These are phyloP conservation scores for Mesocricetus auratus DNA, from an alignment of 2,113 vertebrate species.

Conservation along the genomic window DNA sequence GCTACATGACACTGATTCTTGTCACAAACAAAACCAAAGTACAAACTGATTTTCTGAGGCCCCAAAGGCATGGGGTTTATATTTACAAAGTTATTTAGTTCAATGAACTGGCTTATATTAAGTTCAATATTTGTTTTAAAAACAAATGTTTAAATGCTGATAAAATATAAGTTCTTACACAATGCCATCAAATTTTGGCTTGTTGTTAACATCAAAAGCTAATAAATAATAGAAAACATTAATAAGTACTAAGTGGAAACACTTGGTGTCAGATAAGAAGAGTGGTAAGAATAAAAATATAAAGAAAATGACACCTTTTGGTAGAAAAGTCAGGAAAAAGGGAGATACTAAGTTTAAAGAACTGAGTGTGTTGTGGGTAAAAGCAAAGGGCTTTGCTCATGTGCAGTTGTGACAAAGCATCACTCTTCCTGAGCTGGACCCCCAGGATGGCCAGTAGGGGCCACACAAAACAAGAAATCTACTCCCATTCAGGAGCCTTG, in stretches of 20 bases:
- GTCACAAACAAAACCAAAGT: neutral
- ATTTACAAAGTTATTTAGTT: neutral
- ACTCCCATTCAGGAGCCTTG: neutral
- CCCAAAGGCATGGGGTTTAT: neutral
- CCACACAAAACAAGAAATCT: neutral
- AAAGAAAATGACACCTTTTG: slow-evolving; percentile 7
- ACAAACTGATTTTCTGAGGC: slow-evolving; percentile 14
- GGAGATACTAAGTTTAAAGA: neutral
- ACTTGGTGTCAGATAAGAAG: neutral
- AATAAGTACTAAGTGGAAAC: slow-evolving; percentile 23
- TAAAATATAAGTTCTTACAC: slow-evolving; percentile 15
- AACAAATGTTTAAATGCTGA: slow-evolving; percentile 40
- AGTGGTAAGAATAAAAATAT: neutral
- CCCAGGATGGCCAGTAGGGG: neutral
- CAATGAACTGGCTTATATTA: slow-evolving; percentile 43
- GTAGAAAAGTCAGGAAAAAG: slow-evolving; percentile 17
- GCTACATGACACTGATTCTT: neutral
- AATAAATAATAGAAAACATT: slow-evolving; percentile 52
- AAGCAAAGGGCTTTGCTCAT: neutral
- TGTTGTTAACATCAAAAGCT: slow-evolving; percentile 56
- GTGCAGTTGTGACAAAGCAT: neutral
- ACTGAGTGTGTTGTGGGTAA: neutral
- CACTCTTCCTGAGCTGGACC: neutral
- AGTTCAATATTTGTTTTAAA: slow-evolving; percentile 34
- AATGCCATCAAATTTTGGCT: neutral